These are phyloP conservation scores for Sternarchorhynchus goeldii DNA, from an alignment of 2,797 vertebrate species.

Conservation along the genomic window DNA sequence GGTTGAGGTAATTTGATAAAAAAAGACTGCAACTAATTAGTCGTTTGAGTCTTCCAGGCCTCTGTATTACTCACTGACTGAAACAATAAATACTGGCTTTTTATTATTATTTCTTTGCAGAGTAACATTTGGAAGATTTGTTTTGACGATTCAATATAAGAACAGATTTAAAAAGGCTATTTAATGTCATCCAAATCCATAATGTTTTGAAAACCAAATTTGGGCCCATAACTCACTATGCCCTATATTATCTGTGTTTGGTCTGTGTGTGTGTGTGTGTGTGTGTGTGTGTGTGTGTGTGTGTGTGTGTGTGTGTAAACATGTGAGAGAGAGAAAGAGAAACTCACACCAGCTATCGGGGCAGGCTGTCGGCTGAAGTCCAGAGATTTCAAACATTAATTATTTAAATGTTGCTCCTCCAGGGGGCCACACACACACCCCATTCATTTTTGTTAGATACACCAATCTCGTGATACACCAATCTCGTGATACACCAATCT, in stretches of 20 bases:
- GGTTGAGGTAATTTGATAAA: background rate
- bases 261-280: background rate
- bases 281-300: background rate
- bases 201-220: too few species aligned
- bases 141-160: too few species aligned
- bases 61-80: background rate
- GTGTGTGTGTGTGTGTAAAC: background rate
- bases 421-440: conserved; percentile 19
- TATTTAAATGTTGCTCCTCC: conserved; percentile 57
- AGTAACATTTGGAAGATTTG: too few species aligned
- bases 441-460: conserved; percentile 46
- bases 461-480: too few species aligned
- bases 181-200: too few species aligned
- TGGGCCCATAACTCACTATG: too few species aligned
- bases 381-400: conserved; percentile 59
- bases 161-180: too few species aligned
- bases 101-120: too few species aligned
- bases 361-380: conserved; percentile 38
- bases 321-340: background rate
- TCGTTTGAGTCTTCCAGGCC: background rate
- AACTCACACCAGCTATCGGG: conserved; percentile 42
- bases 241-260: background rate
- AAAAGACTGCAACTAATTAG: background rate
- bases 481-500: too few species aligned
- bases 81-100: too few species aligned